Conservation (phyloP, 2,113 vertebrate species). For the Gymnorhina tibicen region DNA sequence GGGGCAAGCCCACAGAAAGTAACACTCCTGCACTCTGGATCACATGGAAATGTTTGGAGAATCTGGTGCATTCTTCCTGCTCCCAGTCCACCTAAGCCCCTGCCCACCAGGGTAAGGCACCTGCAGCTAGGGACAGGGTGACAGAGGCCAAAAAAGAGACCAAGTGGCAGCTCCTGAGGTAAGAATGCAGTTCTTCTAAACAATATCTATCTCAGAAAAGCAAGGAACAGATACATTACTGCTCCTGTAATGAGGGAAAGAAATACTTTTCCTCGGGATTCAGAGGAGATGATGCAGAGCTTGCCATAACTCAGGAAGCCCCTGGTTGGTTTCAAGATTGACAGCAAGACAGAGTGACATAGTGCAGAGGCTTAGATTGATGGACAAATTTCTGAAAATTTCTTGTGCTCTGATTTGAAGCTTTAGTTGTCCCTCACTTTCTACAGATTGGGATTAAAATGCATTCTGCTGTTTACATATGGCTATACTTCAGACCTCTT, state of each 20-base stretch:
- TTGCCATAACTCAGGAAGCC: not conserved
- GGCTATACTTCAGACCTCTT: not conserved
- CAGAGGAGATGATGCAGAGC: not conserved
- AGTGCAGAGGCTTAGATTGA: not conserved
- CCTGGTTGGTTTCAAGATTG: not conserved
- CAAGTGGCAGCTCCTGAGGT: not conserved
- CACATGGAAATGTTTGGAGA: not conserved
- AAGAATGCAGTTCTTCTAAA: not conserved
- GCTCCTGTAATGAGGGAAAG: not conserved
- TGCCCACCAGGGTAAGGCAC: rapidly evolving
- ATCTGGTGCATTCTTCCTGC: not conserved
- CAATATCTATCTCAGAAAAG: not conserved
- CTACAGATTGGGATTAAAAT: not conserved
- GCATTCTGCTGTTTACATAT: not conserved
- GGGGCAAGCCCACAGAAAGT: not conserved
- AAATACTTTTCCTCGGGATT: not conserved
- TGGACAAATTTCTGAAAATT: not conserved
- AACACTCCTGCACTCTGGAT: not conserved
- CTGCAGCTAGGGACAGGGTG: not conserved
- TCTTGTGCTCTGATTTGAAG: not conserved
- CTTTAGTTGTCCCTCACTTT: not conserved
- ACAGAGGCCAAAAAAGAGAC: not conserved
- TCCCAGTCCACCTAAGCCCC: not conserved
- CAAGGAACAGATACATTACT: not conserved
- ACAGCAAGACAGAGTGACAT: not conserved